Evolutionary conservation across 2,113 vertebrate genomes (phyloP), one percentile per base, ranked within the genome.

Genomic region (Cochlearius cochlearius): DNA sequence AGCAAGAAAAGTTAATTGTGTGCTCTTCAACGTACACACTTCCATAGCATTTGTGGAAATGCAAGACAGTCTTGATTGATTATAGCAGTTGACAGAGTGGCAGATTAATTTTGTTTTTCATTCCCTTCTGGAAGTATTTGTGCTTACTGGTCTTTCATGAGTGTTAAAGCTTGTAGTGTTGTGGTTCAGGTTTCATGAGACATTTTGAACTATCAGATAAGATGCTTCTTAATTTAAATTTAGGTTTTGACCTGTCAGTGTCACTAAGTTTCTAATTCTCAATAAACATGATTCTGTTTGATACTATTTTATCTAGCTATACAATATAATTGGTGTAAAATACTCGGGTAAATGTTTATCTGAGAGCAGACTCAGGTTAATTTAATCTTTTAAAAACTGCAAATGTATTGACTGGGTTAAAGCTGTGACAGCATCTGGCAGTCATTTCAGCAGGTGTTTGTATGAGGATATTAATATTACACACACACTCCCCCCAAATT

Each of bases 381-480:
- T 90, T 78, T 78, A 73, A 71, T 92, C 16, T 90, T 21, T 86
- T 55, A 62, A 83, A 95, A 84, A 62, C 58, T 76, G 72, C 55
- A 63, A 60, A 53, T 68, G 9, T 69, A 58, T 45, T 92, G 38
- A 60, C 56, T 84, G 84, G n/a, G 32, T 79, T 94, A 83, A 85
- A 89, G 81, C 22, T 27, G 29, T 88, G 76, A 94, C 73, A 85
- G 86, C 60, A 81, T 91, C 79, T 96, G 92, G 72, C 68, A 94
- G 41, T 90, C 74, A 75, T 75, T 93, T 92, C 50, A 83, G 74
- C 82, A 94, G 91, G 69, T 92, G 80, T 87, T 77, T 84, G 38
- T 49, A 50, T 53, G 43, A 96, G 76, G 22, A 32, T 77, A 45
- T 78, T 94, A 74, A 68, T 71, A 68, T 52, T 81, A 36, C 10